Conservation (phyloP, 2,888 invertebrate genomes). For the Alviniconcha strummeri region DNA sequence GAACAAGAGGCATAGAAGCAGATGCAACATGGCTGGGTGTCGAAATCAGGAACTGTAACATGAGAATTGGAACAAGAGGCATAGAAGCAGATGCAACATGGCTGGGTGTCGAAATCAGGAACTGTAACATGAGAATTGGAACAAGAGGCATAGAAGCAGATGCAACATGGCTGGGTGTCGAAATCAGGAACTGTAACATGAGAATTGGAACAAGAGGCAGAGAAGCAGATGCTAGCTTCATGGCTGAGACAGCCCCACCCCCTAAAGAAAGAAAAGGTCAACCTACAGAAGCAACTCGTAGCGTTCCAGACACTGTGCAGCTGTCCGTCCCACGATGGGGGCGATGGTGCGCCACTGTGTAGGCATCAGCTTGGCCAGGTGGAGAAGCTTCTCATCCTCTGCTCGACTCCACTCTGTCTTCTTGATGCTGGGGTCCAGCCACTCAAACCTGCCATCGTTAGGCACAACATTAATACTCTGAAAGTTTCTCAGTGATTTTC, state of each 20-base stretch:
- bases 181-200: background rate
- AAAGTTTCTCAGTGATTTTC: background rate
- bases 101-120: too few relatives aligned
- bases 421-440: slow-evolving; percentile 99
- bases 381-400: slow-evolving; percentile 97
- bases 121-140: too few relatives aligned
- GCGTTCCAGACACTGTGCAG: slow-evolving; percentile 97
- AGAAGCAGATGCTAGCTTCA: too few relatives aligned
- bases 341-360: slow-evolving; percentile 99
- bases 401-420: slow-evolving; percentile 99
- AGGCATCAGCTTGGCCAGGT: slow-evolving; percentile 98
- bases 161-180: background rate
- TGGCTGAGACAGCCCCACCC: too few relatives aligned
- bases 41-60: too few relatives aligned
- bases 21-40: too few relatives aligned
- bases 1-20: too few relatives aligned
- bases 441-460: slow-evolving; percentile 83
- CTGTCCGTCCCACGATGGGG: slow-evolving; percentile 98
- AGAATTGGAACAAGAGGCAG: background rate
- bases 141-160: too few relatives aligned
- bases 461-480: background rate
- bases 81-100: too few relatives aligned
- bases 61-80: too few relatives aligned
- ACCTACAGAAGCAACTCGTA: slow-evolving; percentile 95
- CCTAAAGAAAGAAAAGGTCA: background rate